These are phyloP conservation scores for Temnothorax ravouxi DNA, from an alignment of 2,888 invertebrate species.

Conservation along the genomic window DNA sequence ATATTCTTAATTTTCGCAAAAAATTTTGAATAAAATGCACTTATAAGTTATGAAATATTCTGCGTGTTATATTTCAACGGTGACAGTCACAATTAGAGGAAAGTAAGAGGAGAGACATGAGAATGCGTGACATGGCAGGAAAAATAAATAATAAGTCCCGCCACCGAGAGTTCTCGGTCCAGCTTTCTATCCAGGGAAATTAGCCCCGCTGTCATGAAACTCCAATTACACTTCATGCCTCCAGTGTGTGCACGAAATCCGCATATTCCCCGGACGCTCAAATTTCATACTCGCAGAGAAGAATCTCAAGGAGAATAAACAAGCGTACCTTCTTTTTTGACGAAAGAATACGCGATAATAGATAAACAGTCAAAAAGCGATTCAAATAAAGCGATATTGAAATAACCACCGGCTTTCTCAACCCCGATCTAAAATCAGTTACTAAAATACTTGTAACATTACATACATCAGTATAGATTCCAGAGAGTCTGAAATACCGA, in stretches of 20 bases:
- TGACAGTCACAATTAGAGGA: background rate
- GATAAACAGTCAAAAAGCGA: background rate
- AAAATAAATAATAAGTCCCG: conserved; percentile 70
- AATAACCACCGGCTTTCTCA: background rate
- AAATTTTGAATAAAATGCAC: background rate
- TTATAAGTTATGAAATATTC: background rate
- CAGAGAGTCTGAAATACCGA: conserved; percentile 30
- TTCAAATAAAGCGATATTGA: conserved; percentile 6
- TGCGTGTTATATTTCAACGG: background rate
- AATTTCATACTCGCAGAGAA: background rate
- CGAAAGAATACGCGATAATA: background rate
- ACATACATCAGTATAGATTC: background rate
- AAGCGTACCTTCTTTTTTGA: background rate
- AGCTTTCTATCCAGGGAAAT: conserved; percentile 64
- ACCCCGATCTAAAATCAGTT: background rate
- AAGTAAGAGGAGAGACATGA: background rate
- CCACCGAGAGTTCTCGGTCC: conserved; percentile 60
- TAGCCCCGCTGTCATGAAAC: conserved; percentile 61
- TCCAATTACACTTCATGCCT: conserved; percentile 60
- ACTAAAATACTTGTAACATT: conserved; percentile 6
- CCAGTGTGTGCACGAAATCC: background rate
- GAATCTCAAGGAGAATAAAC: background rate
- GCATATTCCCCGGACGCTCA: background rate
- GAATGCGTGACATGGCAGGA: conserved; percentile 12
- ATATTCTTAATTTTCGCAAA: background rate